Base-by-base conservation (phyloP, 2,113 vertebrate species). In the Dipodomys spectabilis region DNA sequence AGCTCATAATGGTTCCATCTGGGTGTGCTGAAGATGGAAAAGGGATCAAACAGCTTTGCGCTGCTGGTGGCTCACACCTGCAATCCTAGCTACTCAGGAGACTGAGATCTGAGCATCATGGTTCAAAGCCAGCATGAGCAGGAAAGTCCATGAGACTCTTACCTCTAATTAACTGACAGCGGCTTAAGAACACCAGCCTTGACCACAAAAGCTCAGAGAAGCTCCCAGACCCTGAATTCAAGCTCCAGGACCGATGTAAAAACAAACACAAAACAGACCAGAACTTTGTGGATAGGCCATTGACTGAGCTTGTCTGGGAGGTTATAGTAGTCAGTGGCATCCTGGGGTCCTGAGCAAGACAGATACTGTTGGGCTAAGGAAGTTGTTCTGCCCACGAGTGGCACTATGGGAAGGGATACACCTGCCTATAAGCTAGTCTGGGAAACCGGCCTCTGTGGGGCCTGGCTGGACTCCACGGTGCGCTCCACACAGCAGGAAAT, bases 401-500 rank as follows among this genome's bases (percentile, higher is more conserved):
- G 73, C 77, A 82, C 74, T 73, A 10, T 73, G 4, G 0, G 74
- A 78, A 92, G 68, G 57, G 86, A 22, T 16, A 10, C 67, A 45
- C 68, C 72, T 92, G 5, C 89, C 78, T 1, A 0, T 83, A 74
- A 67, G 60, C 84, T 79, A 87, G 84, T 35, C 82, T 92, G 82
- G 82, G 77, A 88, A 94, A 85, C 67, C 22, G 32, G 71, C 7
- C 71, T 53, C 85, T 89, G 75, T 25, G 80, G 82, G 30, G 20
- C 15, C 88, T 89, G 93, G 94, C 92, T 80, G 12, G 27, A 49
- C 60, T 65, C 53, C 84, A 9, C 39, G 57, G 75, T 72, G 78
- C 96, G 69, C 67, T 95, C n/a, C 35, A 62, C 44, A 62, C 35
- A 27, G 53, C 28, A 39, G 12, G 22, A 77, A 92, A 82, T 53